Evolutionary conservation across 2,113 vertebrate genomes (phyloP), one percentile per base, ranked within the genome.

Genomic region (Poeciliopsis prolifica): DNA sequence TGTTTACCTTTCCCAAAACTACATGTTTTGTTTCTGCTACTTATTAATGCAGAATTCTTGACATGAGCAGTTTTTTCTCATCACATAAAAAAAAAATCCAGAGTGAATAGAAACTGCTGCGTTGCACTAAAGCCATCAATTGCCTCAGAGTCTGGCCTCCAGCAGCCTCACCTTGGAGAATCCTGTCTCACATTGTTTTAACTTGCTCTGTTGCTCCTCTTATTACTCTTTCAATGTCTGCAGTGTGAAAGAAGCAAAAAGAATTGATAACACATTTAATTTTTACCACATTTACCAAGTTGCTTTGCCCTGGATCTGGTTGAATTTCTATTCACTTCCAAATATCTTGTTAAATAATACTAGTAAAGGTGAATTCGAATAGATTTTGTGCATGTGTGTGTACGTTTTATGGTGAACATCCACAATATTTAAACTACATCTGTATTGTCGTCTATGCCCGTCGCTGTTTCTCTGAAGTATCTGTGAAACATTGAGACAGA

Each of bases 201-300:
- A 91, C 88, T 86, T 88, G 81, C 65, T 86, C 62, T 69, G 74
- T 68, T 51, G 77, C 77, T 78, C 19, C 44, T 62, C 61, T 81
- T 70, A 73, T 81, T 75, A 26, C 62, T 80, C 26, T 78, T 65
- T 78, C 66, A 70, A 81, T 79, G 58, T 58, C 71, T 35, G n/a
- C 19, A 1, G n/a, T 61, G 4, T 82, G 48, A 74, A 35, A 29
- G 30, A 28, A 71, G 30, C 13, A 61, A n/a, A 58, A 10, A 40
- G 17, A 65, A 61, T 64, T 78, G 5, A 64, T 70, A 62, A 67
- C 19, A 60, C 64, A 37, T 0, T 61, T 58, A 0, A n/a, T 42
- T 70, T 61, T 37, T 8, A 33, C 12, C 15, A 4, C 30, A 58
- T 48, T 69, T 24, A 7, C 19, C 30, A n/a, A 24, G 19, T 11